phyloP scores from a whole-genome alignment of 2,113 vertebrate species.

The Anseranas semipalmata region DNA sequence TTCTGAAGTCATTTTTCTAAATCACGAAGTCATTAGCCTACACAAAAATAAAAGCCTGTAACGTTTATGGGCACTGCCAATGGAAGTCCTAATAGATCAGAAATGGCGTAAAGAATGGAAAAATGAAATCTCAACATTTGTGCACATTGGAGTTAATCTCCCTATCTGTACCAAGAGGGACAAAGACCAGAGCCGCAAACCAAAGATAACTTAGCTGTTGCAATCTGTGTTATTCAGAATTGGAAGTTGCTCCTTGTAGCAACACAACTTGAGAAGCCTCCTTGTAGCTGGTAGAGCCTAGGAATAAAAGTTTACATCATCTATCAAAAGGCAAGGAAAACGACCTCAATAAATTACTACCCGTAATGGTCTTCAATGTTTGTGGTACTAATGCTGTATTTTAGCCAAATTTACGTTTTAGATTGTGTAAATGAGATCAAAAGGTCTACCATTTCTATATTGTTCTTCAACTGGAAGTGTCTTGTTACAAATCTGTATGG shows the following conservation, averaged over 20 bases:
- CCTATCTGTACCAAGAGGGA: accelerated
- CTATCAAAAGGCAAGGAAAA: background rate
- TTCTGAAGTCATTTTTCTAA: background rate
- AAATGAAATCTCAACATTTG: background rate
- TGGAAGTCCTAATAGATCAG: background rate
- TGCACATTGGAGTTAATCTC: background rate
- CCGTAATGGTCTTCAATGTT: background rate
- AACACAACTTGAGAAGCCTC: background rate
- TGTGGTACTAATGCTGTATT: accelerated
- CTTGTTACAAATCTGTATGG: background rate
- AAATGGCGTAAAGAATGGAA: accelerated
- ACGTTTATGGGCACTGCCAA: background rate
- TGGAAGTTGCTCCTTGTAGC: background rate
- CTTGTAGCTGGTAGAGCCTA: background rate
- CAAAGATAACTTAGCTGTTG: background rate
- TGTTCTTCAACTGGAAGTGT: background rate
- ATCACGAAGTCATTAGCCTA: background rate
- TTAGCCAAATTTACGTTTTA: background rate
- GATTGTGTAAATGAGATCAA: background rate
- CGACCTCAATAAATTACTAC: background rate
- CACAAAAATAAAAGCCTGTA: background rate
- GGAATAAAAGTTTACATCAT: background rate
- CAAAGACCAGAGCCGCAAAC: background rate
- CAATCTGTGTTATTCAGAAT: accelerated
- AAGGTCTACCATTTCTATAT: background rate